phyloP scores from a whole-genome alignment of 2,888 invertebrate species.

The Galeopsomyia nigrocyanea region DNA sequence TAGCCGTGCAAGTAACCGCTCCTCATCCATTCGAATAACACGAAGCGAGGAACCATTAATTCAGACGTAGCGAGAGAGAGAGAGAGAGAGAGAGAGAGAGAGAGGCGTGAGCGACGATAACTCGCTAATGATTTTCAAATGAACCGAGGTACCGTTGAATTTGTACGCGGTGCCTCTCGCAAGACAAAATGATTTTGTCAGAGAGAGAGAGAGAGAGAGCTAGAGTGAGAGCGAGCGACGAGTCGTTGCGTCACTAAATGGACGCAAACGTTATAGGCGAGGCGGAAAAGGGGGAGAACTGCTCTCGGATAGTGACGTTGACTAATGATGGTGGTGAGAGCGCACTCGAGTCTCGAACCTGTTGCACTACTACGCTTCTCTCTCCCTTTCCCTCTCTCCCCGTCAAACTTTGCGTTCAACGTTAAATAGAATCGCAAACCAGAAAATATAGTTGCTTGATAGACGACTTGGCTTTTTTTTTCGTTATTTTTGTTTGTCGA shows the following conservation, averaged over 20 bases:
- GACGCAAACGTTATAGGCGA: slow-evolving; percentile 20
- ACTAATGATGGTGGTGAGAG: slow-evolving; percentile 69
- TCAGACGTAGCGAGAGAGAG: neutral
- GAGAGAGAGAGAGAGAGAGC: slow-evolving; percentile 37
- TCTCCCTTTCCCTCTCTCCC: slow-evolving; percentile 1
- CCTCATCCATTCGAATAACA: too few species aligned
- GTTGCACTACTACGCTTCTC: slow-evolving; percentile 61
- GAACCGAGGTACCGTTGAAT: slow-evolving; percentile 8
- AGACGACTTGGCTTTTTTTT: too few species aligned
- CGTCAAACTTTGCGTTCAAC: neutral
- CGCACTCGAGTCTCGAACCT: slow-evolving; percentile 66
- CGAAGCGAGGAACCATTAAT: slow-evolving; percentile 24
- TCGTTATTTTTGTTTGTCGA: too few species aligned
- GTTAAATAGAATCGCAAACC: neutral
- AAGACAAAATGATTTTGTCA: slow-evolving; percentile 41
- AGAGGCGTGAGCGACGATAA: neutral
- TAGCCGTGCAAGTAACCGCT: neutral
- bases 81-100: too few species aligned
- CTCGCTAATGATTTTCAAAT: slow-evolving; percentile 44
- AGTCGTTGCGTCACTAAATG: slow-evolving; percentile 34
- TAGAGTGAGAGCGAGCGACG: slow-evolving; percentile 38
- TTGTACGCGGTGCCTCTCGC: slow-evolving; percentile 2
- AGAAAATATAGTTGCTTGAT: too few species aligned
- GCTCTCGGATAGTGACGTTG: slow-evolving; percentile 64
- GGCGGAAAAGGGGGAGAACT: too few species aligned